Percentiles rank a stretch among this genome's conserved stretches.
Conservation (phyloP, 2,888 invertebrate genomes). For the Myathropa florea region DNA sequence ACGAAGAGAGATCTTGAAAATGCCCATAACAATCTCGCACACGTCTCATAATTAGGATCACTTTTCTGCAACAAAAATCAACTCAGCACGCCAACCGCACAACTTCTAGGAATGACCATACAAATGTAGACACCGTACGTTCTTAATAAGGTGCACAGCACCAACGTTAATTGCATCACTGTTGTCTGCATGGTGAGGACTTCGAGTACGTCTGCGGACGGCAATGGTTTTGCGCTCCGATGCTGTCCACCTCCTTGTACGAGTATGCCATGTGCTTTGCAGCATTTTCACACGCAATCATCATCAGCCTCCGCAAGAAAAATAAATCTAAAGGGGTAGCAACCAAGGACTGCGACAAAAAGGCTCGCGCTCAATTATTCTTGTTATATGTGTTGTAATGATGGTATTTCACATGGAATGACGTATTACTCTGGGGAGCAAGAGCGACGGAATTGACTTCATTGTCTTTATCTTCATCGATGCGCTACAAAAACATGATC, state of each 20-base stretch:
- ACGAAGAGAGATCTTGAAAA: slow-evolving; percentile 34
- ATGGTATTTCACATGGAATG: slow-evolving; percentile 71
- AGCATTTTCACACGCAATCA: slow-evolving; percentile 78
- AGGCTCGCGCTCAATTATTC: slow-evolving; percentile 55
- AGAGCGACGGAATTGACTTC: slow-evolving; percentile 52
- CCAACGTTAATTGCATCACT: slow-evolving; percentile 66
- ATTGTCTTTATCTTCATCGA: slow-evolving; percentile 44
- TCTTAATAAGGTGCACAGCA: slow-evolving; percentile 67
- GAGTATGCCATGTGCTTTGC: slow-evolving; percentile 49
- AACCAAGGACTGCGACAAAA: slow-evolving; percentile 17
- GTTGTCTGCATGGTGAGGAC: slow-evolving; percentile 7
- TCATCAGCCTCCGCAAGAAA: slow-evolving; percentile 36
- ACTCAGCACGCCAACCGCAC: slow-evolving; percentile 30
- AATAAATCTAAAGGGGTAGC: background rate
- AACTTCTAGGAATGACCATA: slow-evolving; percentile 52
- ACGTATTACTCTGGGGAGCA: slow-evolving; percentile 68
- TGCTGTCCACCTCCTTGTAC: slow-evolving; percentile 49
- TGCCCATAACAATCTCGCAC: slow-evolving; percentile 66
- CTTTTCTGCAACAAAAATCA: slow-evolving; percentile 69
- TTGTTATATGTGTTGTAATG: slow-evolving; percentile 60
- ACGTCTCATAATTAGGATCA: slow-evolving; percentile 71
- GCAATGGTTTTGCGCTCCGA: slow-evolving; percentile 9
- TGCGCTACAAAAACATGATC: slow-evolving; percentile 63
- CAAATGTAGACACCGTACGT: slow-evolving; percentile 40
- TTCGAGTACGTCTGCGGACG: background rate